A percentile compares a stretch with the other conserved stretches of the same genome.
phyloP scores from a whole-genome alignment of 1,140 invertebrate species.

The Atta texana region DNA sequence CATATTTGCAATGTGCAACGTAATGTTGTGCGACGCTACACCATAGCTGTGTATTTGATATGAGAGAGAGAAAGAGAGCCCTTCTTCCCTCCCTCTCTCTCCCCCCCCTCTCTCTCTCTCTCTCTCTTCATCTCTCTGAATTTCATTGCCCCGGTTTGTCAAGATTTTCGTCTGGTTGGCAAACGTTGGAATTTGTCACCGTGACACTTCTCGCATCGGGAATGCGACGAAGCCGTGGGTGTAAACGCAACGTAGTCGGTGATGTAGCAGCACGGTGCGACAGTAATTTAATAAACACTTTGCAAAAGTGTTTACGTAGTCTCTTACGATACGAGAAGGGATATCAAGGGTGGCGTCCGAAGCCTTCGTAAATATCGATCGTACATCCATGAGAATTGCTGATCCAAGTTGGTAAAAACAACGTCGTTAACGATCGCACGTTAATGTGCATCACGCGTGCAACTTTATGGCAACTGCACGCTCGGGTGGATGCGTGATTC shows the following conservation, averaged over 20 bases:
- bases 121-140: constrained; percentile 35
- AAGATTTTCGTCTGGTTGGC: constrained; percentile 55
- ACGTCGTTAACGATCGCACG: constrained; percentile 58
- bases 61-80: not conserved
- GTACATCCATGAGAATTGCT: constrained; percentile 20
- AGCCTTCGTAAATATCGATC: constrained; percentile 11
- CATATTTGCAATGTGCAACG: constrained; percentile 50
- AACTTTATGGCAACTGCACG: constrained; percentile 37
- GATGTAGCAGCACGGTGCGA: constrained; percentile 2
- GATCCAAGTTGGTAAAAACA: constrained; percentile 54
- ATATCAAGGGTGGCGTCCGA: not conserved
- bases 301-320: constrained; percentile 17
- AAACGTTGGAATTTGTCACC: constrained; percentile 48
- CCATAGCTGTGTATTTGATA: constrained; percentile 31
- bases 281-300: constrained; percentile 33
- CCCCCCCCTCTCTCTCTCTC: not conserved
- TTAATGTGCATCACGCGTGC: constrained; percentile 39
- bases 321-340: not conserved
- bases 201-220: constrained; percentile 51
- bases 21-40: constrained; percentile 28
- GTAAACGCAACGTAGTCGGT: constrained; percentile 17
- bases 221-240: constrained; percentile 3
- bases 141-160: constrained; percentile 63
- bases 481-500: constrained; percentile 21
- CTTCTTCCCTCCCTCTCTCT: too few species aligned